Base-by-base conservation (phyloP, 1,140 invertebrate genomes). In the Drosophila micromelanica region DNA sequence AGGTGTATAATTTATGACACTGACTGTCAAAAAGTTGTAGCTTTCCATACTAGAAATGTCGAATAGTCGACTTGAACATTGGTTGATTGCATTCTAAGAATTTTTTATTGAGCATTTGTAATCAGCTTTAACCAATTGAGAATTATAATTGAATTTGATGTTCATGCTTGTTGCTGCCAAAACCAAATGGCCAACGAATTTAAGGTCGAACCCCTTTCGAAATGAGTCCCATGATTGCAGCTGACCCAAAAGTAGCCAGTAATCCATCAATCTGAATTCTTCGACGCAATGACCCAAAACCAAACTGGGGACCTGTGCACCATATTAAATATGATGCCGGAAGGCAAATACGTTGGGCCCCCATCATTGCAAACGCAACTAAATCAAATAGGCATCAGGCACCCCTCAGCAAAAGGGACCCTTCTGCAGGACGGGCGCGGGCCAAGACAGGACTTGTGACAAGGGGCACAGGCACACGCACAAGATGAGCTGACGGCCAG, bases 311-410 rank as follows among this genome's bases (percentile, higher is more conserved):
- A 42, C 52, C 40, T 43, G 48, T 46, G 55, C 45, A 45, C 52
- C 61, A 52, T 72, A 72, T 72, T 59, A 65, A 65, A 67, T 64
- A 71, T 64, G 68, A 71, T 51, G 69, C 23, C 69, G 13, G 15
- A 40, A 57, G 52, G 52, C 61, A 56, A 59, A 65, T 70, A 27
- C 46, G 52, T 46, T 35, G 46, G 11, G 4, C 15, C 15, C 17
- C 15, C 17, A 3, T 45, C 23, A 15, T 60, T 27, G 27, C 35
- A 48, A 40, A 38, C 23, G 42, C 52, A 72, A 45, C 61, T 52
- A 57, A 73, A 65, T 59, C 52, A 64, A 49, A 11, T 40, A 15
- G 49, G 15, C 35, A 30, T 2, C 9, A 23, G 37, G 35, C 8
- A n/a, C n/a, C n/a, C n/a, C n/a, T n/a, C 3, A 11, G 35, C 3